Percentiles rank a stretch among this genome's conserved stretches.
Evolutionary conservation across 2,113 vertebrate genomes (phyloP).

Genomic region (Corythoichthys intestinalis): DNA sequence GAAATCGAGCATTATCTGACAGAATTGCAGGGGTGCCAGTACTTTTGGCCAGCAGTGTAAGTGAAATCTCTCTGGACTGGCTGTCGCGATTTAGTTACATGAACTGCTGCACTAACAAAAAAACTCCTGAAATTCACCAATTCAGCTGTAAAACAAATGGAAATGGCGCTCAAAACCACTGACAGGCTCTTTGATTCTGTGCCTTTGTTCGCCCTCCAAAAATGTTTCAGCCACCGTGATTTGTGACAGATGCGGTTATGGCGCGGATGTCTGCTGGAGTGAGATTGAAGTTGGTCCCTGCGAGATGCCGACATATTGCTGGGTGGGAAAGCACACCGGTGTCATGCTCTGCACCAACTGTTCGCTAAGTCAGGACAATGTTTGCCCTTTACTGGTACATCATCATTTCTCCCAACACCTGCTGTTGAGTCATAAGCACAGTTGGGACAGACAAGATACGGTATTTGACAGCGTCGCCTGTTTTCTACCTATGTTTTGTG

Average conservation of each 20-base stretch:
- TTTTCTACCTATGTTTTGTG: conserved; percentile 2
- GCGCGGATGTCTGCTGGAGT: conserved; percentile 24
- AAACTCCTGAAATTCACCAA: background rate
- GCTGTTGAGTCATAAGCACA: conserved; percentile 57
- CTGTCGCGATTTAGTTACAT: background rate
- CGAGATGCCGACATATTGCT: conserved; percentile 30
- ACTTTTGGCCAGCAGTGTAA: no score
- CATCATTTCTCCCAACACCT: conserved; percentile 55
- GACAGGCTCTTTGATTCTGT: background rate
- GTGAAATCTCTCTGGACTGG: no score
- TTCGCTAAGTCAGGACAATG: conserved; percentile 60
- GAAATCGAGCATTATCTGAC: no score
- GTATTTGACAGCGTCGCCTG: background rate
- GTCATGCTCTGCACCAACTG: conserved; percentile 56
- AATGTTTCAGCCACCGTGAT: conserved; percentile 29
- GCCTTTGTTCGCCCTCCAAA: background rate
- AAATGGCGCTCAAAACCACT: background rate
- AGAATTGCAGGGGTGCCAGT: no score
- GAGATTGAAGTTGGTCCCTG: conserved; percentile 60
- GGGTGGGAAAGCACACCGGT: conserved; percentile 51
- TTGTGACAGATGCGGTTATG: conserved; percentile 52
- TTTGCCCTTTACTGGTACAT: conserved; percentile 61
- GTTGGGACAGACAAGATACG: conserved; percentile 11
- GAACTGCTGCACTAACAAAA: background rate
- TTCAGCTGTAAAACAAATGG: background rate